Conservation (phyloP, 92 coral and sea anemone genomes). For the Umimayanthus chanpuru region DNA sequence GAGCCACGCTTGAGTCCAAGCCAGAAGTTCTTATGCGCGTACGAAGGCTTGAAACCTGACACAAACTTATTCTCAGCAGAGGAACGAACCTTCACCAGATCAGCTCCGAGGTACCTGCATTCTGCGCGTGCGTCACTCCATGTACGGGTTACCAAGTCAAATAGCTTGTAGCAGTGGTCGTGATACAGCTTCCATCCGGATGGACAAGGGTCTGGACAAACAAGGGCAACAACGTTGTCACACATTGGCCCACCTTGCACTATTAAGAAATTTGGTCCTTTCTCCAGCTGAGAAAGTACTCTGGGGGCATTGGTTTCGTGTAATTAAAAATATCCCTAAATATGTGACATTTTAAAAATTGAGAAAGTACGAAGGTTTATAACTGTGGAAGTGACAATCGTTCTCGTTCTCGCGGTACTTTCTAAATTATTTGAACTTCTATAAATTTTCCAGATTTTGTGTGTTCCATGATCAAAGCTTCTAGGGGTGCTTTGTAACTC, state of each 20-base stretch:
- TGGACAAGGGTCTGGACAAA: constrained; percentile 10
- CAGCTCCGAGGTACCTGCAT: neutral
- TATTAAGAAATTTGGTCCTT: neutral
- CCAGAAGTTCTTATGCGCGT: neutral
- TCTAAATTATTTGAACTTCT: too few species aligned
- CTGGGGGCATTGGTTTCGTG: too few species aligned
- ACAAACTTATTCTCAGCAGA: constrained; percentile 18
- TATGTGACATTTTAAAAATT: too few species aligned
- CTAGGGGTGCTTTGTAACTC: too few species aligned
- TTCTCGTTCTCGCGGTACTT: too few species aligned
- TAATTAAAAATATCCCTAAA: too few species aligned
- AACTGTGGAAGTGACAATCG: too few species aligned
- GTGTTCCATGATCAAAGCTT: too few species aligned
- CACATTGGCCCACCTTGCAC: too few species aligned
- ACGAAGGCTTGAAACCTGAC: too few species aligned
- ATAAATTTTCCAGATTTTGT: too few species aligned
- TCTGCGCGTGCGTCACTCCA: neutral
- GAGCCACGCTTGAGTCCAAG: constrained; percentile 7
- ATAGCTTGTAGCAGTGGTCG: constrained; percentile 14
- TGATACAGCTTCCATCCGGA: neutral
- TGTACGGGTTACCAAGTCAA: neutral
- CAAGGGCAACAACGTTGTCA: neutral
- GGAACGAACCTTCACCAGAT: neutral
- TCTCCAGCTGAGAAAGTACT: neutral
- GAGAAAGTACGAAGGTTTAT: too few species aligned